phyloP scores from a whole-genome alignment of 2,113 vertebrate genomes.

The Thamnophis sirtalis region DNA sequence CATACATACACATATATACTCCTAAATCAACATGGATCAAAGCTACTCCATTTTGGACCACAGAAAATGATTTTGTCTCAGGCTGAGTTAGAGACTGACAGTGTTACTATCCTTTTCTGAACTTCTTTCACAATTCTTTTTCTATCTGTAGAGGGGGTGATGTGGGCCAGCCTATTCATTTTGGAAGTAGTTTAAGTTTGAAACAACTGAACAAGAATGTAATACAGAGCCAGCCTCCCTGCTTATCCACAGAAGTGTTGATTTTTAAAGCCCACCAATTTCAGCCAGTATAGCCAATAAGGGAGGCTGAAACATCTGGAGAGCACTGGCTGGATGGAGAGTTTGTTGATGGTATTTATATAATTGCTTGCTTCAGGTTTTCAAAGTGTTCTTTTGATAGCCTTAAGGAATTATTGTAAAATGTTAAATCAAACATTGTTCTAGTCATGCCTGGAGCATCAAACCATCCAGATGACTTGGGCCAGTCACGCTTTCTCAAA shows the following conservation, averaged over 20 bases:
- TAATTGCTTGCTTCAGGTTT: not conserved
- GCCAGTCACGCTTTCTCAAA: not conserved
- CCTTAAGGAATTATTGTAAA: not conserved
- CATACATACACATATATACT: not conserved
- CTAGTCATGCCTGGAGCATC: not conserved
- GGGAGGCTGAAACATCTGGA: not conserved
- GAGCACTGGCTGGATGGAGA: not conserved
- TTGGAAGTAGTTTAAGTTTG: not conserved
- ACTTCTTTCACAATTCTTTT: not conserved
- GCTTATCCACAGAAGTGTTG: not conserved
- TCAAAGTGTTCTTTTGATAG: not conserved
- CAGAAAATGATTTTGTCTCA: not conserved
- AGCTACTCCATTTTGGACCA: not conserved
- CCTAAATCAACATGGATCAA: not conserved
- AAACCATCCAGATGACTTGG: not conserved
- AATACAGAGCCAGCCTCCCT: not conserved
- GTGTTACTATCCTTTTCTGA: not conserved
- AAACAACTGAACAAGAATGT: not conserved
- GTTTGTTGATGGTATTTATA: not conserved
- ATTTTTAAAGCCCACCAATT: not conserved
- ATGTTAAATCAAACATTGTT: not conserved
- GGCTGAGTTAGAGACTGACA: not conserved
- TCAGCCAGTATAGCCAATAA: not conserved
- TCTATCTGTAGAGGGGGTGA: not conserved
- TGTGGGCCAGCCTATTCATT: not conserved